These are phyloP conservation scores for Anarhynchus alexandrinus DNA, from an alignment of 2,113 vertebrate species.

Conservation along the genomic window DNA sequence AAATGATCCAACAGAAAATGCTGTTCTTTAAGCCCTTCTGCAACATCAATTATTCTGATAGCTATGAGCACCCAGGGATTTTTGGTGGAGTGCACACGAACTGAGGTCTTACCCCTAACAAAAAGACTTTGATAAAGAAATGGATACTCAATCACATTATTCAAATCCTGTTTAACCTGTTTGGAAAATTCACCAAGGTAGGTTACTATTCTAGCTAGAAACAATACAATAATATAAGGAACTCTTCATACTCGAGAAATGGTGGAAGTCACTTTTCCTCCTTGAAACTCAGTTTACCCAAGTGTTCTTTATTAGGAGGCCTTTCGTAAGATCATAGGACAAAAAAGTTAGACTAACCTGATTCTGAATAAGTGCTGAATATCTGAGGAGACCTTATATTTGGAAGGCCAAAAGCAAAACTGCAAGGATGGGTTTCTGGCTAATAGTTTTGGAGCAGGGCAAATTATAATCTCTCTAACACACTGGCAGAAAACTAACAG, in stretches of 20 bases:
- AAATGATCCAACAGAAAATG: not conserved
- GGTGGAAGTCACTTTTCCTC: not conserved
- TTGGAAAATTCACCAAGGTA: not conserved
- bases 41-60: not conserved
- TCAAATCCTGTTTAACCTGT: not conserved
- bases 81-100: not conserved
- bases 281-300: not conserved
- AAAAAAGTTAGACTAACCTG: not conserved
- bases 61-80: not conserved
- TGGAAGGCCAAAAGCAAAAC: rapidly evolving
- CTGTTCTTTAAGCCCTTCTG: not conserved
- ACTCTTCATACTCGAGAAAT: not conserved
- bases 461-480: not conserved
- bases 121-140: not conserved
- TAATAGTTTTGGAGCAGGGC: not conserved
- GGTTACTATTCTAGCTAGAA: not conserved
- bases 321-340: not conserved
- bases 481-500: not conserved
- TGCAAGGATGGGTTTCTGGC: not conserved
- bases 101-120: not conserved
- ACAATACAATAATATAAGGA: not conserved
- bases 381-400: not conserved
- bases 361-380: not conserved
- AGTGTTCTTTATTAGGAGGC: not conserved
- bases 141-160: not conserved